Evolutionary conservation across 2,113 vertebrate genomes (phyloP), one percentile per base, ranked within the genome.

Genomic region (Notechis scutatus): DNA sequence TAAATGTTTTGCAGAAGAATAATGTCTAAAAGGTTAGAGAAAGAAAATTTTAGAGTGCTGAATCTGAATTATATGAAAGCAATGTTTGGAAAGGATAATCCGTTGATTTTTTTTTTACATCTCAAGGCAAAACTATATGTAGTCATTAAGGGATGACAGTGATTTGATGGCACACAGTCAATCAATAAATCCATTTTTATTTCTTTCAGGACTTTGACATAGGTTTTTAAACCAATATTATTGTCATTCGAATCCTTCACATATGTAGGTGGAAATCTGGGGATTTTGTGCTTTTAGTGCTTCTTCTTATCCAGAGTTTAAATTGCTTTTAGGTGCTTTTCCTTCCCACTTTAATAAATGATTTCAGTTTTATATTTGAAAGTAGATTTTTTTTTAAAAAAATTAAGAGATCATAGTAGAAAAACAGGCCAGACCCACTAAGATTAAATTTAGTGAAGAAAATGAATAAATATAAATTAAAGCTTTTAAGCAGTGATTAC

Each of bases 1-100:
- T 39, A 57, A 85, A 61, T 42, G 89, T 18, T 50, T 90, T 92
- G 50, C 86, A 89, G 86, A 94, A 74, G 87, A 92, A 89, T 56
- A 26, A 34, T 74, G 1, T 64, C 69, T 15, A 42, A 94, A 88
- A 64, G 45, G 59, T 93, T 11, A 85, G 85, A 69, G 54, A n/a
- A 56, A 88, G 86, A 85, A 90, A 90, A 24, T 52, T 34, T 90
- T 47, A 91, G 91, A 56, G 61, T 90, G 74, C 34, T n/a, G 69
- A 94, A 57, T 42, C 39, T 91, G 81, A 86, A 61, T 29, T 8
- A 15, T 86, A n/a, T 81, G 39, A 91, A 34, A 47, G 55, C 34
- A 59, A 29, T 4, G 0, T 29, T 81, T 42, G 29, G 9, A 81
- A 20, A 34, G 0, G 29, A 0, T 2, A 50, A 5, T 39, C 89